phyloP scores from a whole-genome alignment of 2,797 vertebrate species.

The Capromys pilorides region DNA sequence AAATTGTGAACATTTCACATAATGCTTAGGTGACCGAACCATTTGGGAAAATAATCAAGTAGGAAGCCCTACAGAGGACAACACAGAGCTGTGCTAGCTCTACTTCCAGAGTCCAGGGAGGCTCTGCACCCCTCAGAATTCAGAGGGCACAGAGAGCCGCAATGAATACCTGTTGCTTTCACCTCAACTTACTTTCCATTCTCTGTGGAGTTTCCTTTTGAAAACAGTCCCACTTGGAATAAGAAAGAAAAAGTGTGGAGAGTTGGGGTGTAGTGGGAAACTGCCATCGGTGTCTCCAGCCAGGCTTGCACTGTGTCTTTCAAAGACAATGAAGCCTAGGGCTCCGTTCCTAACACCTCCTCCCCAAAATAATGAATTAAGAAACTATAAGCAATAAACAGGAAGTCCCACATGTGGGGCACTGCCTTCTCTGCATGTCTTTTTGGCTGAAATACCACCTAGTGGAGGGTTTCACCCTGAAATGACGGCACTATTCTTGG shows the following conservation, averaged over 20 bases:
- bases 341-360: not conserved
- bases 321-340: not conserved
- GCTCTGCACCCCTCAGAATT: no score
- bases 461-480: not conserved
- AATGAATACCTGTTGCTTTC: not conserved
- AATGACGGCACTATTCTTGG: not conserved
- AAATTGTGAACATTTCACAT: not conserved
- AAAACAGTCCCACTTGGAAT: not conserved
- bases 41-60: not conserved
- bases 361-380: not conserved
- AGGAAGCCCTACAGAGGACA: not conserved
- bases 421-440: not conserved
- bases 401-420: not conserved
- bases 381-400: not conserved
- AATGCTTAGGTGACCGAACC: not conserved
- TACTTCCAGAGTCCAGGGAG: accelerated
- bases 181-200: not conserved
- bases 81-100: accelerated
- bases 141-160: not conserved
- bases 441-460: not conserved
- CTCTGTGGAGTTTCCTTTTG: not conserved
- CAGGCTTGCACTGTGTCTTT: not conserved
- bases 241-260: not conserved
- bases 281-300: not conserved
- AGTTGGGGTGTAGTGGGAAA: not conserved